Conservation (phyloP, 30 jellyfish, hydroid and myxozoan species). For the Pseudorhiza aurosa region DNA sequence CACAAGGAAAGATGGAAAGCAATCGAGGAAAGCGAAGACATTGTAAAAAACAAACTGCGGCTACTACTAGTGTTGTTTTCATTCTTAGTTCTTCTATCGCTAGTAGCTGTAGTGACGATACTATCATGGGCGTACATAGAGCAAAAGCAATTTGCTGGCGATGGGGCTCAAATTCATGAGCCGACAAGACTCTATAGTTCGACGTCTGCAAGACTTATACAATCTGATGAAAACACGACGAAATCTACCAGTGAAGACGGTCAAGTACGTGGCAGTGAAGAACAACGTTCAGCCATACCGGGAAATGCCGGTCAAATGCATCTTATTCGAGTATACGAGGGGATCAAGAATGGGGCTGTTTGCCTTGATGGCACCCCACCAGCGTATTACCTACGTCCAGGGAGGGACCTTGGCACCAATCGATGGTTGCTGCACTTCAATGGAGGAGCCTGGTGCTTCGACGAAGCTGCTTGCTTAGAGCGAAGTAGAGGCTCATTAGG, state of each 20-base stretch:
- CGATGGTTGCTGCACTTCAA: conserved; percentile 96
- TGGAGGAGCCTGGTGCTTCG: conserved; percentile 99
- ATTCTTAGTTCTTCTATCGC: conserved; percentile 19
- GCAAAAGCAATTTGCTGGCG: conserved; percentile 22
- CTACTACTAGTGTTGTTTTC: conserved; percentile 28
- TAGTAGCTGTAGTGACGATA: conserved; percentile 54
- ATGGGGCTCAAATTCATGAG: conserved; percentile 31
- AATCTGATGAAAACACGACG: background rate
- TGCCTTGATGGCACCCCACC: conserved; percentile 99
- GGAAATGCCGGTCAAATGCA: conserved; percentile 69
- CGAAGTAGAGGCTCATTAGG: conserved; percentile 98
- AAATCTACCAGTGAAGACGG: background rate
- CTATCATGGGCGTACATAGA: conserved; percentile 75
- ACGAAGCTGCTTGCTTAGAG: conserved; percentile 91
- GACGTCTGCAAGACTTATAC: background rate
- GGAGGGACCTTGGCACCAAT: conserved; percentile 83
- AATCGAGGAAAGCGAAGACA: conserved; percentile 7
- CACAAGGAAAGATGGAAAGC: conserved; percentile 20
- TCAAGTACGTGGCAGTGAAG: background rate
- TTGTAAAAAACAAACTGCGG: conserved; percentile 37
- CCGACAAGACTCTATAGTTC: conserved; percentile 65
- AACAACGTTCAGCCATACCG: conserved; percentile 59
- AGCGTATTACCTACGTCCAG: conserved; percentile 97
- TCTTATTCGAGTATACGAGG: conserved; percentile 81
- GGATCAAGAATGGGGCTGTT: conserved; percentile 89